These are phyloP conservation scores for Theocolax elegans DNA, from an alignment of 1,140 invertebrate species.

Conservation along the genomic window DNA sequence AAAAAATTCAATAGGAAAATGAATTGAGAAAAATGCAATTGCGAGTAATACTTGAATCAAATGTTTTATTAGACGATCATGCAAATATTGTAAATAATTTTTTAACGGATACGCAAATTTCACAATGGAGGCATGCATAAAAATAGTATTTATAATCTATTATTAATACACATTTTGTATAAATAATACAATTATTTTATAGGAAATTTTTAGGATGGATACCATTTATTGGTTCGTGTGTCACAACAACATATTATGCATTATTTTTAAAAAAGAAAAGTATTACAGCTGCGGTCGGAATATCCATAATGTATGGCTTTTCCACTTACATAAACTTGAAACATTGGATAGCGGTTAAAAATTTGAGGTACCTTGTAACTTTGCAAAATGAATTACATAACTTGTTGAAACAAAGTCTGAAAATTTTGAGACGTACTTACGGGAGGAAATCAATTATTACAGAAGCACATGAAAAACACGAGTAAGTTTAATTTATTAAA, in stretches of 20 bases:
- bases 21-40: conserved; percentile 47
- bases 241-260: conserved; percentile 37
- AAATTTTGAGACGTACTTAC: conserved; percentile 54
- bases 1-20: conserved; percentile 44
- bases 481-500: conserved; percentile 47
- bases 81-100: conserved; percentile 48
- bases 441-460: conserved; percentile 46
- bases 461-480: conserved; percentile 48
- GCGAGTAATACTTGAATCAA: conserved; percentile 51
- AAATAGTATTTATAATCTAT: conserved; percentile 25
- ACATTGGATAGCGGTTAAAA: conserved; percentile 34
- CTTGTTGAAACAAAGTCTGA: conserved; percentile 54
- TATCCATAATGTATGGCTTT: conserved; percentile 41
- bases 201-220: conserved; percentile 48
- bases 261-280: conserved; percentile 41
- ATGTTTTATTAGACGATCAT: conserved; percentile 61
- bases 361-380: conserved; percentile 49
- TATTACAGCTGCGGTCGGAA: conserved; percentile 36
- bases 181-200: conserved; percentile 17
- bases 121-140: conserved; percentile 48
- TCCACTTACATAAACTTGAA: conserved; percentile 44
- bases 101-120: conserved; percentile 39
- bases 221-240: conserved; percentile 43
- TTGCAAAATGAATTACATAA: conserved; percentile 56
- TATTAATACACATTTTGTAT: conserved; percentile 18